phyloP scores from a whole-genome alignment of 1,140 invertebrate species.

The Papilio polyxenes region DNA sequence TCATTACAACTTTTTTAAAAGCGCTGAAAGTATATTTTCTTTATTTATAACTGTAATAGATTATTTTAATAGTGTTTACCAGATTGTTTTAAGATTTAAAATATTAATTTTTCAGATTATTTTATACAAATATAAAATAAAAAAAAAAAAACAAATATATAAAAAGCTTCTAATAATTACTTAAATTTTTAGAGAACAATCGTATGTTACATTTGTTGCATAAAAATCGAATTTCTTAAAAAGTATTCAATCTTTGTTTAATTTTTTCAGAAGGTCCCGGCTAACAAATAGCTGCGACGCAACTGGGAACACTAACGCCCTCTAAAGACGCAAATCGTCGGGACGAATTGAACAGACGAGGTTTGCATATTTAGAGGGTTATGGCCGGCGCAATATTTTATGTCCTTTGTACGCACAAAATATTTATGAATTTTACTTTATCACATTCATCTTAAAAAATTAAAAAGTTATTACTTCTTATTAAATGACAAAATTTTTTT shows the following conservation, averaged over 20 bases:
- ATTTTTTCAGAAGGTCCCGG: neutral
- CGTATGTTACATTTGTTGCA: neutral
- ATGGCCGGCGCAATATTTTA: neutral
- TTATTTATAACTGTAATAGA: no score
- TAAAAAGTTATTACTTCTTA: neutral
- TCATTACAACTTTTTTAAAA: no score
- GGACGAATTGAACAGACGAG: neutral
- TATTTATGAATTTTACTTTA: slow-evolving; percentile 8
- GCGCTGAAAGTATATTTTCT: no score
- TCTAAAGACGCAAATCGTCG: neutral
- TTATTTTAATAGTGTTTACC: no score
- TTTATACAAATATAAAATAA: no score
- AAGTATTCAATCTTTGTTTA: neutral
- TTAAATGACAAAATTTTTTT: neutral
- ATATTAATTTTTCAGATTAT: no score
- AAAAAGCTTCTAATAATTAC: no score
- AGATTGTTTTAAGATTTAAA: no score
- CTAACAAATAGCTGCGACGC: slow-evolving; percentile 17
- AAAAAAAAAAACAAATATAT: no score
- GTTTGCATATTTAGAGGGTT: slow-evolving; percentile 26
- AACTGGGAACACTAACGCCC: slow-evolving; percentile 4
- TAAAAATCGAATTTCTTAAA: neutral
- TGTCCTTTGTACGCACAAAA: neutral
- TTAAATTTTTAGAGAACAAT: neutral
- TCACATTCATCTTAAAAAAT: neutral